Evolutionary conservation across 2,113 vertebrate species (phyloP), one percentile per base, ranked within the genome.

Genomic region (Nycticebus coucang): DNA sequence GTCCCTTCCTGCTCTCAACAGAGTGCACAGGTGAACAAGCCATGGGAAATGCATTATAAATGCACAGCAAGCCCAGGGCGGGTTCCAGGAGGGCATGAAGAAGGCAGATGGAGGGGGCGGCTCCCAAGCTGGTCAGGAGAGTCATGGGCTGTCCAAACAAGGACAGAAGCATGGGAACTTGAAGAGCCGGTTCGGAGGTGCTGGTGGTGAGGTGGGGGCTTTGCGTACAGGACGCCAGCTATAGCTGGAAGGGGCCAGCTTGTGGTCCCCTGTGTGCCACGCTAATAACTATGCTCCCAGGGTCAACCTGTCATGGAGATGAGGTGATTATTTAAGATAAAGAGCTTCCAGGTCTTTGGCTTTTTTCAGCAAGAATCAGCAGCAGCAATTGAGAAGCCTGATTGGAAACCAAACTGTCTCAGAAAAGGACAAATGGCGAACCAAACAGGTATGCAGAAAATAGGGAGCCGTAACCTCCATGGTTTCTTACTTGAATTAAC

Each of bases 181-280:
- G 18, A 35, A 69, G 87, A 50, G 24, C 28, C 59, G 4, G 68
- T 45, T 74, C 9, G 60, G 72, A 59, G 26, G 50, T 62, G 9
- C 28, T 82, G 28, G 50, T 9, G 18, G 37, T 12, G 1, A 50
- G 24, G 22, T 30, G 30, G 62, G 35, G 15, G 18, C 17, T 7
- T 72, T 24, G 79, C 4, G 8, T 15, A 22, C 19, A 57, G 3
- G 24, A 78, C 7, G 9, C 53, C 41, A 41, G 41, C 41, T 41
- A 41, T 41, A 41, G 41, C 41, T 41, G 37, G 81, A 35, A 83
- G 28, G 33, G 13, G 19, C n/a, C 84, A 28, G 53, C 18, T 60
- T 19, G 68, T 0, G 0, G 33, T 69, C 64, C 55, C 45, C 77
- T 18, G 17, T 1, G 2, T 11, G 10, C 15, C 24, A 71, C 1